These are phyloP conservation scores for Coranthus polyacanthus DNA, from an alignment of 2,797 vertebrate species.

Conservation along the genomic window DNA sequence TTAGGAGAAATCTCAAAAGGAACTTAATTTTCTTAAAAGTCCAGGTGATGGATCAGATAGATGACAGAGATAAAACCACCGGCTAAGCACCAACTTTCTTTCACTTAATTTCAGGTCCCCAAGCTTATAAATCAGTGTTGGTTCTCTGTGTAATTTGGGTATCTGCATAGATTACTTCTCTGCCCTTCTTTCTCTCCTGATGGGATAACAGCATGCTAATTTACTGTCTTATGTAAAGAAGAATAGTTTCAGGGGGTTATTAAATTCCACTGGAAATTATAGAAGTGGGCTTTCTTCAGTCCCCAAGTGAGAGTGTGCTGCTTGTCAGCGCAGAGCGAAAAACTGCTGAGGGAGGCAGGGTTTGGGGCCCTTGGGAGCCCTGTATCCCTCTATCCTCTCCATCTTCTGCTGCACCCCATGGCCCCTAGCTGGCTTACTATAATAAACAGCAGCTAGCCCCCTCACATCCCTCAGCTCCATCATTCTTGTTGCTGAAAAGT, in stretches of 20 bases:
- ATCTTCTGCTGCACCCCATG: slow-evolving; percentile 52
- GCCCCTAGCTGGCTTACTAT: slow-evolving; percentile 52
- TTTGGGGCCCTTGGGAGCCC: slow-evolving; percentile 55
- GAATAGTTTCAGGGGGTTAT: slow-evolving; percentile 61
- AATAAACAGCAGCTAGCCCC: slow-evolving; percentile 64
- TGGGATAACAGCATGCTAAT: slow-evolving; percentile 71
- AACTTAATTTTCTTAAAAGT: slow-evolving; percentile 68
- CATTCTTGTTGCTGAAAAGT: slow-evolving; percentile 37
- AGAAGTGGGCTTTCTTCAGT: slow-evolving; percentile 44
- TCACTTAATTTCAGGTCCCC: slow-evolving; percentile 69
- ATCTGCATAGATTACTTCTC: slow-evolving; percentile 50
- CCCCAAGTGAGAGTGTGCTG: slow-evolving; percentile 45
- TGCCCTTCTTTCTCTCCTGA: slow-evolving; percentile 56
- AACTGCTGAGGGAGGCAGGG: slow-evolving; percentile 72
- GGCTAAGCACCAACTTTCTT: slow-evolving; percentile 61
- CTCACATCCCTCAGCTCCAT: slow-evolving; percentile 27
- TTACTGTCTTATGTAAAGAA: slow-evolving; percentile 60
- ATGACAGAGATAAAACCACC: slow-evolving; percentile 70
- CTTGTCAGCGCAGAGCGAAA: slow-evolving; percentile 57
- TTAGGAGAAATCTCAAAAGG: slow-evolving; percentile 26
- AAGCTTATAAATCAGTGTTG: slow-evolving; percentile 67
- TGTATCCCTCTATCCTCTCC: slow-evolving; percentile 33
- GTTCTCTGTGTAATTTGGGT: slow-evolving; percentile 64
- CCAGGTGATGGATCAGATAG: slow-evolving; percentile 55
- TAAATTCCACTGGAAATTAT: slow-evolving; percentile 45